A percentile compares a stretch with the other conserved stretches of the same genome.
These are phyloP conservation scores for Melanogrammus aeglefinus DNA, from an alignment of 2,797 vertebrate genomes.

Conservation along the genomic window DNA sequence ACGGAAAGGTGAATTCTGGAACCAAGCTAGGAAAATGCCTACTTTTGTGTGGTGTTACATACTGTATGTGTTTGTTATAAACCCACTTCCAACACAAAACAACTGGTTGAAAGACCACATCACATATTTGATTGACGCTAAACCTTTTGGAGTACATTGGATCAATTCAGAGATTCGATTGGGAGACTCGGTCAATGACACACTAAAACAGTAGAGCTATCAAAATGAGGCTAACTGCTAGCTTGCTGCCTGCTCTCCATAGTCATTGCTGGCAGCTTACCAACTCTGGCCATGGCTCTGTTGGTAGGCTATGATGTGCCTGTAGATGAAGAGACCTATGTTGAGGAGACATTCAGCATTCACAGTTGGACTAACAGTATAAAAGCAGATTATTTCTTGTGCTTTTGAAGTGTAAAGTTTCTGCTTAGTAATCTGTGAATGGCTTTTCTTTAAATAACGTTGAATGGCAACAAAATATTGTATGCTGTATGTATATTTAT, in stretches of 20 bases:
- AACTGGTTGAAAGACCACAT: conserved; percentile 47
- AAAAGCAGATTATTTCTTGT: conserved; percentile 65
- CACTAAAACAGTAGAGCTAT: not conserved
- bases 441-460: not conserved
- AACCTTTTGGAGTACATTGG: not conserved
- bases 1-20: conserved; percentile 29
- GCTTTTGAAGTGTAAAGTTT: conserved; percentile 47
- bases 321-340: conserved; percentile 44
- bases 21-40: conserved; percentile 40
- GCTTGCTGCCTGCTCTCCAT: not conserved
- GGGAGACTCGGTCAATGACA: not conserved
- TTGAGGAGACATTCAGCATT: conserved; percentile 64
- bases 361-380: conserved; percentile 72
- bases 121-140: not conserved
- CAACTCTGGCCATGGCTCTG: not conserved
- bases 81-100: conserved; percentile 65
- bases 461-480: not conserved
- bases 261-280: not conserved
- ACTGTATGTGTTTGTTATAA: conserved; percentile 46
- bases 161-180: conserved; percentile 24
- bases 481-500: not conserved
- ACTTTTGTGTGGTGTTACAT: conserved; percentile 38
- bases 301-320: conserved; percentile 12
- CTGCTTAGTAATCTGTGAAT: not conserved
- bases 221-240: not conserved